Conservation (phyloP, 2,113 vertebrate species). For the Propithecus coquereli region DNA sequence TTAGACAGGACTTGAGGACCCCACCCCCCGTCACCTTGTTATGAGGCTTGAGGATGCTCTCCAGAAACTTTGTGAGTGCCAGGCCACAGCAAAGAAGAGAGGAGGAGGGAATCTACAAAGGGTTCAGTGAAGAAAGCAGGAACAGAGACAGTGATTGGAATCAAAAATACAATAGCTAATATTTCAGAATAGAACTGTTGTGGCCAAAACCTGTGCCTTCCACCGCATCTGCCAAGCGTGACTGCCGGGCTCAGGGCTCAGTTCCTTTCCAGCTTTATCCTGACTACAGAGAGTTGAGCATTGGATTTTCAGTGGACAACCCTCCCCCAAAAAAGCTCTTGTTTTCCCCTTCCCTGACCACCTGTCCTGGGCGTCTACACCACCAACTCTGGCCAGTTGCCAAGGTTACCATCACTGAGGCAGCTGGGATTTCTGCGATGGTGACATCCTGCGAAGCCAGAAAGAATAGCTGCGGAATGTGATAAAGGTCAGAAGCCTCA, state of each 20-base stretch:
- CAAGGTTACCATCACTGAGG: background rate
- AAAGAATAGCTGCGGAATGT: background rate
- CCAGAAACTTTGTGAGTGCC: background rate
- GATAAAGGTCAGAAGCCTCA: background rate
- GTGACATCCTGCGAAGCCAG: background rate
- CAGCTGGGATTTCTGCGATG: background rate
- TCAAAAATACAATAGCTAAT: background rate
- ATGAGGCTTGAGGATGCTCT: background rate
- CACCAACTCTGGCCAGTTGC: background rate
- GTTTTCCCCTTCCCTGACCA: background rate
- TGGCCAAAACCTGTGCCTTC: background rate
- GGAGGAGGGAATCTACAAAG: background rate
- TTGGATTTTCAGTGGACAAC: background rate
- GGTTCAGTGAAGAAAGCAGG: background rate
- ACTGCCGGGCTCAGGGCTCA: background rate
- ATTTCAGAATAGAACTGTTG: background rate
- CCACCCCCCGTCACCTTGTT: too few species aligned
- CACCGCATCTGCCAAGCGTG: rapidly evolving
- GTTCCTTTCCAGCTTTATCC: background rate
- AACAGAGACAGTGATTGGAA: background rate
- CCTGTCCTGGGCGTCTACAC: background rate
- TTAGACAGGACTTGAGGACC: too few species aligned
- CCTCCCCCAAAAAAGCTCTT: too few species aligned
- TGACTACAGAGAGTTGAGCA: background rate
- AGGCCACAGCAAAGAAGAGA: background rate